A percentile compares a stretch with the other conserved stretches of the same genome.
phyloP scores from a whole-genome alignment of 1,140 invertebrate species.

The Paralvinella palmiformis region DNA sequence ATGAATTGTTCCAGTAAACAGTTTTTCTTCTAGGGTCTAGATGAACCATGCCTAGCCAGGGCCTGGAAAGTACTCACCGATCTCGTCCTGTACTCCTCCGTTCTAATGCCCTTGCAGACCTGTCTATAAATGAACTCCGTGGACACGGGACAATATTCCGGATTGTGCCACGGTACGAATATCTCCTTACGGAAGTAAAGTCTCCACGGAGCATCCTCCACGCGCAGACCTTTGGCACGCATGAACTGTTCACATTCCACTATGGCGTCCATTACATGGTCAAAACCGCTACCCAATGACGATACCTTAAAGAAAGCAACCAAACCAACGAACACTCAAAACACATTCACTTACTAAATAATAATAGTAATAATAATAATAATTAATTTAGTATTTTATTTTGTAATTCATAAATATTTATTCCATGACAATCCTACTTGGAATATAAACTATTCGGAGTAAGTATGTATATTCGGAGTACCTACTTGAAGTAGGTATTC shows the following conservation, averaged over 20 bases:
- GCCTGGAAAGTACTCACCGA: conserved; percentile 20
- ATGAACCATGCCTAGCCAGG: no score
- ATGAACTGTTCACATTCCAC: conserved; percentile 41
- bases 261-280: conserved; percentile 44
- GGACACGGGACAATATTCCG: conserved; percentile 25
- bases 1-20: no score
- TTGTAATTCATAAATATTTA: no score
- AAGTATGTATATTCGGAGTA: no score
- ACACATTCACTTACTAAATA: no score
- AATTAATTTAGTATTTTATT: no score
- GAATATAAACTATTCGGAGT: no score
- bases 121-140: conserved; percentile 42
- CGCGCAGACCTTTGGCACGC: conserved; percentile 2
- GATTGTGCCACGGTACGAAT: conserved; percentile 40
- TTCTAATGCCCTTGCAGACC: conserved; percentile 36
- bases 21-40: no score
- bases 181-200: conserved; percentile 43
- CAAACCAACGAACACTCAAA: no score
- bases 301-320: conserved; percentile 37
- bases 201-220: conserved; percentile 30
- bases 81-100: conserved; percentile 38
- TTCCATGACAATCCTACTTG: no score
- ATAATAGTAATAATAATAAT: no score
- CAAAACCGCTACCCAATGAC: conserved; percentile 40
- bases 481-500: no score